Percentiles rank a stretch among this genome's conserved stretches.
These are phyloP conservation scores for Euura saliciscinereae DNA, from an alignment of 1,140 invertebrate species.

Conservation along the genomic window DNA sequence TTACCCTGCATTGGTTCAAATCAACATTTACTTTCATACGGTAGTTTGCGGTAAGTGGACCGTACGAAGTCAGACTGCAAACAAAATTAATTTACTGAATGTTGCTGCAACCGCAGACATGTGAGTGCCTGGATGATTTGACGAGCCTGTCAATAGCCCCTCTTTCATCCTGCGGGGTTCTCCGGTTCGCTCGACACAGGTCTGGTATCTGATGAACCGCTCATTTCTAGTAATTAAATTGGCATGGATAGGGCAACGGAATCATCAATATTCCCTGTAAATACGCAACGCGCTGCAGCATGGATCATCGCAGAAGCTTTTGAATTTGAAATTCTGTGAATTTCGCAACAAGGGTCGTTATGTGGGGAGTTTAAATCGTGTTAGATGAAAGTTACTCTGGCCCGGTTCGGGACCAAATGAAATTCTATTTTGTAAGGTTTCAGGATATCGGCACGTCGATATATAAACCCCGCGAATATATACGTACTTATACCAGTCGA, in stretches of 20 bases:
- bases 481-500: too few relatives aligned
- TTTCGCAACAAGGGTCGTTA: neutral
- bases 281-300: neutral
- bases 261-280: neutral
- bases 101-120: too few relatives aligned
- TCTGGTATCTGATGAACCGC: neutral
- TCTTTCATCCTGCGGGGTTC: too few relatives aligned
- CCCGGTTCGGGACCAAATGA: neutral
- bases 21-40: too few relatives aligned
- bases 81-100: too few relatives aligned
- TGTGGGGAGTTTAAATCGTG: neutral
- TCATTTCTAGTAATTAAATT: conserved; percentile 5
- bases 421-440: neutral
- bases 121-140: too few relatives aligned
- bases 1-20: too few relatives aligned
- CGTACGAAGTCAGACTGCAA: too few relatives aligned
- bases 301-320: neutral
- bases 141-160: too few relatives aligned
- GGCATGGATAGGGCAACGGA: neutral
- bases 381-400: too few relatives aligned
- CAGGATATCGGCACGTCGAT: neutral
- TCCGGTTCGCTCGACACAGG: too few relatives aligned
- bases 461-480: neutral
- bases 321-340: neutral
- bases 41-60: too few relatives aligned